Evolutionary conservation across 2,888 invertebrate species (phyloP), one percentile per base, ranked within the genome.

Genomic region (Patella ulyssiponensis): DNA sequence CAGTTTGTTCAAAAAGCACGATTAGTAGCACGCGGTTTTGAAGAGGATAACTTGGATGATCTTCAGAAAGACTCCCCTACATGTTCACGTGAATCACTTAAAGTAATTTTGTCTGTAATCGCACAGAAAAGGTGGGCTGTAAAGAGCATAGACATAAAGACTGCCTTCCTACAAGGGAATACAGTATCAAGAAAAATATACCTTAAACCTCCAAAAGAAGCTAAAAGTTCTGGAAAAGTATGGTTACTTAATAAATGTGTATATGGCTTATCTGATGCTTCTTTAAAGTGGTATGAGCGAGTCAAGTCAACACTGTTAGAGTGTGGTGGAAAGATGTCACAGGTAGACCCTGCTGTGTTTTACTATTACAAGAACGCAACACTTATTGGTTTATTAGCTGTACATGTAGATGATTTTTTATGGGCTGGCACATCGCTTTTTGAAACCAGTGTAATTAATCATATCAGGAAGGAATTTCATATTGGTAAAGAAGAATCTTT

Each of bases 331-430:
- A 71, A 27, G 12, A 58, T 58, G 58, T 69, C 69, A 7, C 27
- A 70, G 20, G 69, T 73, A 1, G 75, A 76, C 44, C 72, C 72
- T n/a, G 71, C 76, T 17, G 75, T 78, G 15, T 78, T 75, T 69
- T 78, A 72, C 56, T 75, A 72, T 52, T 27, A n/a, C 14, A 51
- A 58, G 44, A 23, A 64, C 15, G 70, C 56, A 44, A 53, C 51
- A 33, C 11, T 76, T 11, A 17, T 27, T 23, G 78, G 72, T 9
- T 51, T 76, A 9, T 17, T 78, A 54, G 76, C 76, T 23, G 64
- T 76, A 52, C 76, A 79, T 70, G 76, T 79, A 15, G 79, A 79
- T 69, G 75, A 69, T 20, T 75, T 75, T 15, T 69, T 69, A 15
- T 75, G 75, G 75, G 53, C 51, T n/a, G 75, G 75, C n/a, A 69